Conservation (phyloP, 2,113 vertebrate genomes). For the Balaeniceps rex region DNA sequence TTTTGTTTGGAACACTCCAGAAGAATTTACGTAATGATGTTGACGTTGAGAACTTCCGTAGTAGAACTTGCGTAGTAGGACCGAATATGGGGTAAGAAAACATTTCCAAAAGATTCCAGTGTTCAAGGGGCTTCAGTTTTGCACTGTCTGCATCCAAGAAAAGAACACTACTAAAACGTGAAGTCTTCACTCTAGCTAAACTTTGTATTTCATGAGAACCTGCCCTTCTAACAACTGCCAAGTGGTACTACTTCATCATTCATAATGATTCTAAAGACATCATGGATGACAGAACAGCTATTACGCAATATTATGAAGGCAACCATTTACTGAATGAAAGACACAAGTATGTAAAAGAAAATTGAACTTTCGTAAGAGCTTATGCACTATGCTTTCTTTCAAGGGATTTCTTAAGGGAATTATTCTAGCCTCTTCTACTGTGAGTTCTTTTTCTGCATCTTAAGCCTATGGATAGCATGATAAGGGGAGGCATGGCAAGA, state of each 20-base stretch:
- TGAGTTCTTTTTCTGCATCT: constrained; percentile 39
- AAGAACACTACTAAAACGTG: background rate
- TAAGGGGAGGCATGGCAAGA: constrained; percentile 40
- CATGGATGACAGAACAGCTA: background rate
- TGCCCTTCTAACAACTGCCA: background rate
- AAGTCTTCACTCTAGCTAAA: background rate
- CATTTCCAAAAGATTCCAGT: background rate
- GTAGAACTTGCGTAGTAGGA: background rate
- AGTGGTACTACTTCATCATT: background rate
- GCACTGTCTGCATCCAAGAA: background rate
- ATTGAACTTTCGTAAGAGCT: constrained; percentile 1
- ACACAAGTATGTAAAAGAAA: background rate
- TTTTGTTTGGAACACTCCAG: background rate
- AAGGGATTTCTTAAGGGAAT: constrained; percentile 68
- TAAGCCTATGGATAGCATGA: constrained; percentile 46
- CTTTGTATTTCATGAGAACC: background rate
- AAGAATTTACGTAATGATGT: background rate
- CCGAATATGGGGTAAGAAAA: background rate
- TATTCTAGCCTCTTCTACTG: constrained; percentile 51
- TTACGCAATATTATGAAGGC: background rate
- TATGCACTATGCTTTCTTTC: constrained; percentile 53
- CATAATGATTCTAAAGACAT: background rate
- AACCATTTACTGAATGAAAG: background rate
- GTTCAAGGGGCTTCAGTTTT: background rate
- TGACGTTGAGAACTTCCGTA: background rate